Percentiles rank a stretch among this genome's conserved stretches.
Conservation (phyloP, 2,113 vertebrate species). For the Crotophaga sulcirostris region DNA sequence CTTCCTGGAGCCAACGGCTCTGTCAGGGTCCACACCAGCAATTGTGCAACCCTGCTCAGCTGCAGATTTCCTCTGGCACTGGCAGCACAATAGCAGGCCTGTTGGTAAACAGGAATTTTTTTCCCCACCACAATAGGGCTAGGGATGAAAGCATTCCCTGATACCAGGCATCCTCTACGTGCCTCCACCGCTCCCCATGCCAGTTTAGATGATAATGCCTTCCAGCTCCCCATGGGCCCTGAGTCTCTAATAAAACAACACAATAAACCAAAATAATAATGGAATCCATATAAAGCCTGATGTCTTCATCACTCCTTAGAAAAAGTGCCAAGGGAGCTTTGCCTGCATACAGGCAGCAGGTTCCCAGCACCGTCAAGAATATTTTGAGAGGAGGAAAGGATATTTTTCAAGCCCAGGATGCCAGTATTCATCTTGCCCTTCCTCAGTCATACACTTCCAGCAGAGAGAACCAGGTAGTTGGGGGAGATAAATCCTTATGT, state of each 20-base stretch:
- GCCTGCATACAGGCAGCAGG: not conserved
- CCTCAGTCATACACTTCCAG: not conserved
- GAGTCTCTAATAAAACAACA: not conserved
- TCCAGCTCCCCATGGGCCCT: not conserved
- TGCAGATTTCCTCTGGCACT: conserved; percentile 13
- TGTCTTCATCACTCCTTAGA: not conserved
- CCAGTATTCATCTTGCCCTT: not conserved
- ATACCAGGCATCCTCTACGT: not conserved
- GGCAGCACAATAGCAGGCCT: not conserved
- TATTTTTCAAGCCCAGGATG: not conserved
- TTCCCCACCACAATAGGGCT: not conserved
- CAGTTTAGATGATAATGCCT: not conserved
- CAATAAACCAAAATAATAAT: conserved; percentile 43
- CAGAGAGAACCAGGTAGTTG: not conserved
- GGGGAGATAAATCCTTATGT: not conserved
- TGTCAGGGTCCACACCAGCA: not conserved
- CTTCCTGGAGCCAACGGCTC: not conserved
- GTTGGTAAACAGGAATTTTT: conserved; percentile 11
- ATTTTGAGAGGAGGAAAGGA: not conserved
- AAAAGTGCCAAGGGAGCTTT: not conserved
- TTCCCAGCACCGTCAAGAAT: not conserved
- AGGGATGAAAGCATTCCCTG: not conserved
- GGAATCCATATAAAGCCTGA: conserved; percentile 5
- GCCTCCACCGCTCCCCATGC: not conserved
- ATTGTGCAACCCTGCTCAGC: not conserved